Percentiles rank a stretch among this genome's conserved stretches.
Evolutionary conservation across 2,113 vertebrate genomes (phyloP).

Genomic region (Dicentrarchus labrax): DNA sequence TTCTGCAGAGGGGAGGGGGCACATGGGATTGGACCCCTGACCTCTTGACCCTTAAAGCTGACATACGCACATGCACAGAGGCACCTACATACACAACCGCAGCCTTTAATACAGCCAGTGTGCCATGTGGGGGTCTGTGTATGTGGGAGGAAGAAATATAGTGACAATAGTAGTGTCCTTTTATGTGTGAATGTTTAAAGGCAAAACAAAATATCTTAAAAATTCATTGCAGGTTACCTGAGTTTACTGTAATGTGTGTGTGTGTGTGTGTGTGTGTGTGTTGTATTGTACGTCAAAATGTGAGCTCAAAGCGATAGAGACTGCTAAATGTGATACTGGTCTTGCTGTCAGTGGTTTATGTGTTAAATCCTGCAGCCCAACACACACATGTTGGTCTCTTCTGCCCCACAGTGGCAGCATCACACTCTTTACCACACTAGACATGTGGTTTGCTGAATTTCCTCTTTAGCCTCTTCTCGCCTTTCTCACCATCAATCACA

Average conservation of each 20-base stretch:
- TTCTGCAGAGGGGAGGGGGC: conserved; percentile 1
- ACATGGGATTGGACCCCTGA: conserved; percentile 1
- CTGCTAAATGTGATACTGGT: not conserved
- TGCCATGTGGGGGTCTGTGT: not conserved
- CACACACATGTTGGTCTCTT: conserved; percentile 57
- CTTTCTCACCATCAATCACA: not conserved
- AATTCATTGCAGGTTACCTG: not conserved
- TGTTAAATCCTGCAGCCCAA: conserved; percentile 14
- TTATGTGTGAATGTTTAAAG: not conserved
- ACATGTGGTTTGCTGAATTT: conserved; percentile 21
- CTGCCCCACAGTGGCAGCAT: conserved; percentile 73
- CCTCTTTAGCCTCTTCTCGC: not conserved
- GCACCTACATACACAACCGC: not conserved
- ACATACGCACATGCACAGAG: not conserved
- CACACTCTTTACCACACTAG: conserved; percentile 41
- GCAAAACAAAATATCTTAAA: not conserved
- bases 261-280: too few species aligned
- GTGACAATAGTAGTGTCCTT: not conserved
- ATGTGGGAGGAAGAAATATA: not conserved
- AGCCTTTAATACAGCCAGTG: not conserved
- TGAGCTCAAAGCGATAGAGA: not conserved
- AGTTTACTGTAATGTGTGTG: not conserved
- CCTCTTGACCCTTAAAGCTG: conserved; percentile 33
- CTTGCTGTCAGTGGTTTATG: not conserved
- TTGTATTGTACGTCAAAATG: not conserved